Evolutionary conservation across 2,113 vertebrate genomes (phyloP).

Genomic region (Alces alces): DNA sequence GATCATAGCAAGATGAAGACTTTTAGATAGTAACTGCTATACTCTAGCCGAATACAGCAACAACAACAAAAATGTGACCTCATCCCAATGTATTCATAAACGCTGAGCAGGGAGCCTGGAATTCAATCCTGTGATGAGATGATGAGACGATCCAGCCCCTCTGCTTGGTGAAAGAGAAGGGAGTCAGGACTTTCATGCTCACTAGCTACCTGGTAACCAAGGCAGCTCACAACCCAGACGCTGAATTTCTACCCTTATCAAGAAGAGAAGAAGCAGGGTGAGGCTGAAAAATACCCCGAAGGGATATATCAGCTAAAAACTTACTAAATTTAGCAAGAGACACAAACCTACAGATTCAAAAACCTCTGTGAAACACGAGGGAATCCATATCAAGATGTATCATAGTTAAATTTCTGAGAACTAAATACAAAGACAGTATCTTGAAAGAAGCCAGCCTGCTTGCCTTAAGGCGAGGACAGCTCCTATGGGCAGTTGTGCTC

Average conservation of each 20-base stretch:
- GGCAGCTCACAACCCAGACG: neutral
- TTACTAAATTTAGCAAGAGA: neutral
- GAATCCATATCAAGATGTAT: neutral
- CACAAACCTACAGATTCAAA: neutral
- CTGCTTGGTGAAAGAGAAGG: neutral
- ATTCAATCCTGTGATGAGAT: neutral
- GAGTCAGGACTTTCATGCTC: neutral
- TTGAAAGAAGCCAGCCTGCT: neutral
- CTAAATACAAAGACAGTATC: neutral
- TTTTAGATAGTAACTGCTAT: neutral
- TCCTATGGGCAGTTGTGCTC: neutral
- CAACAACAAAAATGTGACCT: neutral
- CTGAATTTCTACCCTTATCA: neutral
- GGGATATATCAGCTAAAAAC: neutral
- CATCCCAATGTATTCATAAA: neutral
- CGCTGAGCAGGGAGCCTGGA: neutral
- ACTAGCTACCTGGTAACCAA: neutral
- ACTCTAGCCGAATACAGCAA: neutral
- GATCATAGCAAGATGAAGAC: neutral
- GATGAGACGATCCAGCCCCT: neutral
- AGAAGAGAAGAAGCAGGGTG: neutral
- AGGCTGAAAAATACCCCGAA: neutral
- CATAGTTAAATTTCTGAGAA: neutral
- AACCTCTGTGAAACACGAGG: neutral
- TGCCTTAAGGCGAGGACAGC: neutral